Evolutionary conservation across 2,888 invertebrate genomes (phyloP), one percentile per base, ranked within the genome.

Genomic region (Ichneumon xanthorius): DNA sequence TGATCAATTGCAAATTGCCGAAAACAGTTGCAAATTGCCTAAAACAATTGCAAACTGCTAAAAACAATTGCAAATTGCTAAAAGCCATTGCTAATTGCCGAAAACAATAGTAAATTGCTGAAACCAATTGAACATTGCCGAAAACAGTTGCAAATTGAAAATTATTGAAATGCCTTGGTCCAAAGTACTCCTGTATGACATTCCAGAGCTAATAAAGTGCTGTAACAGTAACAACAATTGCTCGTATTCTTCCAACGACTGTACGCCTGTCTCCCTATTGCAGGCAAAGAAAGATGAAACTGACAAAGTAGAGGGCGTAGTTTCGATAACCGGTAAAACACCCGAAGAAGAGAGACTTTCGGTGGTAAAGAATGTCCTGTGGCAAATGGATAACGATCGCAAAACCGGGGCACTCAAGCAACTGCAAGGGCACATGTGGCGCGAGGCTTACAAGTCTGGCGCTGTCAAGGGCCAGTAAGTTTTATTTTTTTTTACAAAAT

Each of bases 341-440:
- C 94, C 95, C 48, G 95, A 94, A 80, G 95, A 95, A 94, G 95
- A 95, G 87, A 95, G 96, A 82, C 95, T 96, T 86, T 96, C 96
- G 67, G 94, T 97, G 40, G 94, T 96, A 16, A 95, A 95, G 84
- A 97, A 96, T 94, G 96, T 99, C 16, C 95, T 96, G 88, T 97
- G 97, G 96, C 97, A 97, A 94, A 98, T 98, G 95, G 96, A 97
- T 68, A 94, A 95, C 37, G 97, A 98, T 93, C 96, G 97, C 84
- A 98, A 98, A 93, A 96, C 96, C 50, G 96, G 96, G 5, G 96
- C 97, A 5, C 94, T 99, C 85, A 99, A 99, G 93, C 95, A 96
- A 72, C 95, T 99, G n/a, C 99, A 99, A 94, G 99, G 98, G 0
- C 95, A 97, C 86, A 97, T 99, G 90, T 99, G 98, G 97, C 96